phyloP scores from a whole-genome alignment of 2,113 vertebrate species.

The Tricholaema leucomelas region DNA sequence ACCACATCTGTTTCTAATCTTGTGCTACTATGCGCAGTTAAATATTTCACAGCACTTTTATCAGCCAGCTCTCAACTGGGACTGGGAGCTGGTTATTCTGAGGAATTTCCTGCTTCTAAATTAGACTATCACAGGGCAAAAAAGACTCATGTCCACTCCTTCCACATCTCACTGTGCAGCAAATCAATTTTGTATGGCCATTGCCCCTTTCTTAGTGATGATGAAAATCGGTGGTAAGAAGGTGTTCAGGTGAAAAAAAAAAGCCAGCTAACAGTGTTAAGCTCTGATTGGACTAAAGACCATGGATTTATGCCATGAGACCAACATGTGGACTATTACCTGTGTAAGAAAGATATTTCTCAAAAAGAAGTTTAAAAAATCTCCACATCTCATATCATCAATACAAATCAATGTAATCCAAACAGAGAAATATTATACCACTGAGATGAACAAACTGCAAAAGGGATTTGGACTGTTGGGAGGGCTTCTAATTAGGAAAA shows the following conservation, averaged over 20 bases:
- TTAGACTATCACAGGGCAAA: slow-evolving; percentile 1
- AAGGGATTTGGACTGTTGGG: background rate
- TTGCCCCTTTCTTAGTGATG: background rate
- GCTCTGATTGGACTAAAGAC: background rate
- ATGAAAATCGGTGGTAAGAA: background rate
- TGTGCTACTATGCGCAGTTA: slow-evolving; percentile 5
- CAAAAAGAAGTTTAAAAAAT: background rate
- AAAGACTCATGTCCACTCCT: background rate
- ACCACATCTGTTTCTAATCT: slow-evolving; percentile 56
- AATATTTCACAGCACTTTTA: slow-evolving; percentile 42
- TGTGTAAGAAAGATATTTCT: background rate
- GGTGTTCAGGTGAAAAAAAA: background rate
- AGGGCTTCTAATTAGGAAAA: background rate
- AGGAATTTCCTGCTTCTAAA: slow-evolving; percentile 63
- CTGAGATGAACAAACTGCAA: background rate
- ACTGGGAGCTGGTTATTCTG: slow-evolving; percentile 24
- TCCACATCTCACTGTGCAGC: background rate
- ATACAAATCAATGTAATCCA: background rate
- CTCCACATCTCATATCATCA: background rate
- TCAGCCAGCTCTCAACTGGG: slow-evolving; percentile 42
- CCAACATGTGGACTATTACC: background rate
- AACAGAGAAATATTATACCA: background rate
- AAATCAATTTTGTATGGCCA: background rate
- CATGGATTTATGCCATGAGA: background rate
- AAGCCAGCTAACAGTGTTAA: background rate